Evolutionary conservation across 2,113 vertebrate species (phyloP), one percentile per base, ranked within the genome.

Genomic region (Pleuronectes platessa): DNA sequence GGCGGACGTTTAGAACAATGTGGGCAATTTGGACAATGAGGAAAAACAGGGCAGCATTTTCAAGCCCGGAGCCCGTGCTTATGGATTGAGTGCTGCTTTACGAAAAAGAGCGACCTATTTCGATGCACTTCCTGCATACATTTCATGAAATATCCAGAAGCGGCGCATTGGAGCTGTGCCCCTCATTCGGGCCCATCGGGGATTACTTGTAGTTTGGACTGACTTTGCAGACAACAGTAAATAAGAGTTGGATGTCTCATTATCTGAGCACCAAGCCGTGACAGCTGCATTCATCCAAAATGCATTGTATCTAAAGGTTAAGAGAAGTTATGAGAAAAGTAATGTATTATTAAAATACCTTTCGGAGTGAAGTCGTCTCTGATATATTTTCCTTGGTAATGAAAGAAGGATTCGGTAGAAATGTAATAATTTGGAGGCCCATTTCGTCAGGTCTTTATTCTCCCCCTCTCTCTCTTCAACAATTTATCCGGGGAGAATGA

Each of bases 311-410:
- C 88, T 84, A 93, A 94, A 95, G 93, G 94, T 94, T 94, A 94
- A 94, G 92, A 94, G 92, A 93, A 93, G 94, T 94, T 95, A 93
- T 89, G 86, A 91, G 81, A 91, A 92, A 91, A 92, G 93, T 93
- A 93, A 94, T 94, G 93, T 92, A 94, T 94, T 94, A 94, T 94
- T 94, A 94, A 94, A 94, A 94, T 93, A 93, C 94, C 92, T 94
- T 94, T 94, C 79, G 88, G 83, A 91, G 87, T 93, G 93, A 94
- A 94, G 91, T 91, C 93, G 88, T 91, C 93, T 89, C 91, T 94
- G 91, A 94, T 95, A 93, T 94, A 93, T 94, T 95, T 95, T 94
- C 89, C 89, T 93, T 92, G 89, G 90, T 94, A 93, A 94, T 93
- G 93, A 95, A 95, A 93, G 93, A 86, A 84, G 88, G 84, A 91